phyloP scores from a whole-genome alignment of 2,797 vertebrate genomes.

The Acanthurus tractus region DNA sequence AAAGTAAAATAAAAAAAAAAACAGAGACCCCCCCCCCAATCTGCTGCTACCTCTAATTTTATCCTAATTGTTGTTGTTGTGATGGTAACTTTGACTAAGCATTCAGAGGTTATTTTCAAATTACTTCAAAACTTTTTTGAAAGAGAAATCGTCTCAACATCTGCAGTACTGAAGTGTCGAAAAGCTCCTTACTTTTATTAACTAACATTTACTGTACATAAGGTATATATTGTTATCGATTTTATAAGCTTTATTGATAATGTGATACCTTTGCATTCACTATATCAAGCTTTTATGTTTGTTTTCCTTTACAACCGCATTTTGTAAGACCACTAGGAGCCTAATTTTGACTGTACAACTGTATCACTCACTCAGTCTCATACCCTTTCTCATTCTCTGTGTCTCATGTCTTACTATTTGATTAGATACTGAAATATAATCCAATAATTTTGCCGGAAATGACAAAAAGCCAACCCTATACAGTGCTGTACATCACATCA shows the following conservation, averaged over 20 bases:
- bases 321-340: slow-evolving; percentile 79
- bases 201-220: slow-evolving; percentile 83
- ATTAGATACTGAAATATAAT: slow-evolving; percentile 13
- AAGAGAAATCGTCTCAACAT: slow-evolving; percentile 74
- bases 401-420: slow-evolving; percentile 9
- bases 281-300: slow-evolving; percentile 68
- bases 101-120: slow-evolving; percentile 88
- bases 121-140: slow-evolving; percentile 77
- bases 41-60: slow-evolving; percentile 98
- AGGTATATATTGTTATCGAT: slow-evolving; percentile 83
- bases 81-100: slow-evolving; percentile 67
- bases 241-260: slow-evolving; percentile 86
- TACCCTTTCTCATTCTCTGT: too few relatives aligned
- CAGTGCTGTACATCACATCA: slow-evolving; percentile 26
- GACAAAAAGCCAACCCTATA: slow-evolving; percentile 46
- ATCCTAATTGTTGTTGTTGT: slow-evolving; percentile 81
- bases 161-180: slow-evolving; percentile 77
- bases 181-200: slow-evolving; percentile 78
- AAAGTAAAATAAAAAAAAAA: slow-evolving; percentile 48
- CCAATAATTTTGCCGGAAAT: slow-evolving; percentile 5
- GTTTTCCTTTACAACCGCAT: slow-evolving; percentile 52
- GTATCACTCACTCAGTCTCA: too few relatives aligned
- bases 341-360: slow-evolving; percentile 36
- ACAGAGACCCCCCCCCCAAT: slow-evolving; percentile 87
- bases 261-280: slow-evolving; percentile 82